phyloP scores from a whole-genome alignment of 2,113 vertebrate species.

The Lepus europaeus region DNA sequence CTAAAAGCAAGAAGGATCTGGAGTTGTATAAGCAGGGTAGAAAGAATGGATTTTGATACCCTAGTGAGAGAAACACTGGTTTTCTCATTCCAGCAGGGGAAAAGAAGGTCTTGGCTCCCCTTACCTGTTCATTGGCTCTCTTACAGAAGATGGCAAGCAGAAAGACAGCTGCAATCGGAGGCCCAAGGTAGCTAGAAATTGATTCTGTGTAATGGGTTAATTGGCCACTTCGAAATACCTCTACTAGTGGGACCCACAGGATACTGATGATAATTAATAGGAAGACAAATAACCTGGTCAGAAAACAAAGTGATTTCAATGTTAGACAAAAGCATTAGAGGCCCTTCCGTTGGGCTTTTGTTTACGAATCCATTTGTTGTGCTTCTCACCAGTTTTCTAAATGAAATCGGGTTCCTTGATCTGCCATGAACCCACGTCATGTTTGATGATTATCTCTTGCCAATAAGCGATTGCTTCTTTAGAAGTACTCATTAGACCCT shows the following conservation, averaged over 20 bases:
- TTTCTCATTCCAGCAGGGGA: not conserved
- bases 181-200: conserved; percentile 92
- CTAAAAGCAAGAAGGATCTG: not conserved
- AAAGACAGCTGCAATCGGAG: conserved; percentile 92
- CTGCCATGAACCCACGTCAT: not conserved
- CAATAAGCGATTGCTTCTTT: not conserved
- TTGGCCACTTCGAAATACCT: conserved; percentile 91
- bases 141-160: conserved; percentile 92
- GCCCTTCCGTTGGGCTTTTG: not conserved
- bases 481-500: not conserved
- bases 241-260: conserved; percentile 92
- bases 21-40: not conserved
- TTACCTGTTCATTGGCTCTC: conserved; percentile 91
- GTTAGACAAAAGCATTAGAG: not conserved
- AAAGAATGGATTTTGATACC: not conserved
- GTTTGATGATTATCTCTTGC: not conserved
- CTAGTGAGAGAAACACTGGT: not conserved
- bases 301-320: not conserved
- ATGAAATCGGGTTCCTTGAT: not conserved
- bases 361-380: conserved; percentile 3
- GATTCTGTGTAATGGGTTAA: conserved; percentile 93
- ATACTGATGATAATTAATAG: conserved; percentile 91
- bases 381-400: not conserved
- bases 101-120: conserved; percentile 22
- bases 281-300: conserved; percentile 90